phyloP scores from a whole-genome alignment of 92 coral and sea anemone genomes.

The Paramuricea clavata region DNA sequence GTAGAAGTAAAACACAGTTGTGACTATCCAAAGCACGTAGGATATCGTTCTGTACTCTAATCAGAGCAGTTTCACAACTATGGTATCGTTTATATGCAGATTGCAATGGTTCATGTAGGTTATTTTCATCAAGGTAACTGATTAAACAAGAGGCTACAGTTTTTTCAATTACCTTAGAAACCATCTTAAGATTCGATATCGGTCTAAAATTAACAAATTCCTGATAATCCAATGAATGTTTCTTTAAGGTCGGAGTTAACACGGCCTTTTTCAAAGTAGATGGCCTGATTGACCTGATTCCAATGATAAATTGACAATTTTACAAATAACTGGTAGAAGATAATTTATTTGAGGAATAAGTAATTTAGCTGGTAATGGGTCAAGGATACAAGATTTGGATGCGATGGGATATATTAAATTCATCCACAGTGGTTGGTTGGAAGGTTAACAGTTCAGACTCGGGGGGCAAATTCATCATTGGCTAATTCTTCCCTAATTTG shows the following conservation, averaged over 20 bases:
- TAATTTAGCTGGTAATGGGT: too few species aligned
- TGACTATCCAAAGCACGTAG: conserved; percentile 44
- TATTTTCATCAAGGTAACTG: conserved; percentile 30
- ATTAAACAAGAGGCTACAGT: conserved; percentile 46
- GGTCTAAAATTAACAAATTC: conserved; percentile 50
- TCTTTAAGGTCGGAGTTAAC: conserved; percentile 55
- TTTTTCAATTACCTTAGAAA: conserved; percentile 40
- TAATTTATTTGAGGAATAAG: conserved; percentile 41
- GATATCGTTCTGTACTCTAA: conserved; percentile 40
- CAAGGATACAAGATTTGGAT: too few species aligned
- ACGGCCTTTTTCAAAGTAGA: conserved; percentile 55
- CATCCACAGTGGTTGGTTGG: conserved; percentile 35
- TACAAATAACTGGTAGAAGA: conserved; percentile 54
- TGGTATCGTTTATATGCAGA: conserved; percentile 50
- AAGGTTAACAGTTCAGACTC: conserved; percentile 22
- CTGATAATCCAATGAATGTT: conserved; percentile 62
- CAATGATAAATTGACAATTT: conserved; percentile 55
- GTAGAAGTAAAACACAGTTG: conserved; percentile 42
- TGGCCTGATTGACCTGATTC: conserved; percentile 45
- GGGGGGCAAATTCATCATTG: conserved; percentile 25
- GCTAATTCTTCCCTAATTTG: conserved; percentile 44
- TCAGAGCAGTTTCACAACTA: conserved; percentile 50
- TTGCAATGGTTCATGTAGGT: conserved; percentile 29
- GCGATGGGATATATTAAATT: conserved; percentile 25
- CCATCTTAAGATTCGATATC: conserved; percentile 42